A percentile compares a stretch with the other conserved stretches of the same genome.
Evolutionary conservation across 2,888 invertebrate genomes (phyloP).

Genomic region (Oeneis ivallda): DNA sequence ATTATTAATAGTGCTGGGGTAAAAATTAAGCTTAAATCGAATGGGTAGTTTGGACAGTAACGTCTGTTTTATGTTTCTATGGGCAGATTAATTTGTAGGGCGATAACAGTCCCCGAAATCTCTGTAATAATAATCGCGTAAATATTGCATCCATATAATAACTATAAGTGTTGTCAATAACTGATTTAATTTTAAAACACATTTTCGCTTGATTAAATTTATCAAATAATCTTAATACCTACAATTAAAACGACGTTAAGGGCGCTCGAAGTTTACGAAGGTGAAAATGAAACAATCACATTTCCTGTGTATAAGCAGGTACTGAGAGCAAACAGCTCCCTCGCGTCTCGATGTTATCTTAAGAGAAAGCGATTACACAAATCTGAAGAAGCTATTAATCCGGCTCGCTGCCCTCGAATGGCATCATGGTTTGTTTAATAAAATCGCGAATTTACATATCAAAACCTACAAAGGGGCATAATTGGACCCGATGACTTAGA

Average conservation of each 20-base stretch:
- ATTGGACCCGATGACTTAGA: slow-evolving; percentile 83
- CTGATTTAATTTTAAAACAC: slow-evolving; percentile 6
- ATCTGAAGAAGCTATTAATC: slow-evolving; percentile 82
- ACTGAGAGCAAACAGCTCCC: slow-evolving; percentile 65
- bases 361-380: slow-evolving; percentile 82
- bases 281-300: slow-evolving; percentile 41
- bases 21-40: slow-evolving; percentile 81
- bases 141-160: slow-evolving; percentile 18
- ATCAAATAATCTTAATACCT: slow-evolving; percentile 18
- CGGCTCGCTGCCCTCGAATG: slow-evolving; percentile 80
- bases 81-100: slow-evolving; percentile 72
- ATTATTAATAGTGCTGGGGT: slow-evolving; percentile 81
- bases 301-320: slow-evolving; percentile 40
- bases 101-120: slow-evolving; percentile 52
- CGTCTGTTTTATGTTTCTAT: slow-evolving; percentile 75
- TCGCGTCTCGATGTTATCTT: slow-evolving; percentile 75
- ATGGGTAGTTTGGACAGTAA: slow-evolving; percentile 78
- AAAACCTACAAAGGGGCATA: slow-evolving; percentile 83
- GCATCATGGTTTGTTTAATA: slow-evolving; percentile 82
- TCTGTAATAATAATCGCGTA: slow-evolving; percentile 43
- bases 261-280: slow-evolving; percentile 35
- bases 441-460: slow-evolving; percentile 82
- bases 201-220: neutral
- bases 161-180: slow-evolving; percentile 6
- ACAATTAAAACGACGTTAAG: slow-evolving; percentile 4